Percentiles rank a stretch among this genome's conserved stretches.
Conservation (phyloP, 2,888 invertebrate genomes). For the Chironomus riparius region DNA sequence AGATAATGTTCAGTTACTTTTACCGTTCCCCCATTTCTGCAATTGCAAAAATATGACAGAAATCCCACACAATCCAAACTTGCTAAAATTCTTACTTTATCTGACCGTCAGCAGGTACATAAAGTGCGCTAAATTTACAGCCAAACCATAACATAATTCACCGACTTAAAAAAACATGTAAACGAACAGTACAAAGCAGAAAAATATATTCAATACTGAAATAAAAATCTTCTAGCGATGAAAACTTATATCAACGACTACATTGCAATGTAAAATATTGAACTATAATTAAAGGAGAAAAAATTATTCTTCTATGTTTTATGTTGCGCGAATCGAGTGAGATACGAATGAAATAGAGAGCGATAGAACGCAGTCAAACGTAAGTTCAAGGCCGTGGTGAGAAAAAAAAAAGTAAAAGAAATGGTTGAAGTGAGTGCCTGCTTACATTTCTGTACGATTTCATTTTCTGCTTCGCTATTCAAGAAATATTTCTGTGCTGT, state of each 20-base stretch:
- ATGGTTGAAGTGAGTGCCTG: background rate
- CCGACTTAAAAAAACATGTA: background rate
- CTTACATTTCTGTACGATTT: background rate
- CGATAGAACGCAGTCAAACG: background rate
- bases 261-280: background rate
- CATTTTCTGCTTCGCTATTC: background rate
- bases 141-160: background rate
- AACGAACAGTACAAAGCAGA: too few species aligned
- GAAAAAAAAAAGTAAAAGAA: background rate
- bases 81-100: too few species aligned
- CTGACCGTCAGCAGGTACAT: too few species aligned
- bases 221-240: background rate
- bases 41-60: too few species aligned
- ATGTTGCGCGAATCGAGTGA: too few species aligned
- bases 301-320: background rate
- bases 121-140: too few species aligned
- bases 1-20: too few species aligned
- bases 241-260: background rate
- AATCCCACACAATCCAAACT: too few species aligned
- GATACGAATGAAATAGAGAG: background rate
- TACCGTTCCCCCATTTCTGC: too few species aligned
- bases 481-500: too few species aligned
- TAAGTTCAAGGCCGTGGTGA: background rate
- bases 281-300: background rate
- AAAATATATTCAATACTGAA: too few species aligned